Percentiles rank a stretch among this genome's conserved stretches.
These are phyloP conservation scores for Bufo bufo DNA, from an alignment of 2,113 vertebrate species.

Conservation along the genomic window DNA sequence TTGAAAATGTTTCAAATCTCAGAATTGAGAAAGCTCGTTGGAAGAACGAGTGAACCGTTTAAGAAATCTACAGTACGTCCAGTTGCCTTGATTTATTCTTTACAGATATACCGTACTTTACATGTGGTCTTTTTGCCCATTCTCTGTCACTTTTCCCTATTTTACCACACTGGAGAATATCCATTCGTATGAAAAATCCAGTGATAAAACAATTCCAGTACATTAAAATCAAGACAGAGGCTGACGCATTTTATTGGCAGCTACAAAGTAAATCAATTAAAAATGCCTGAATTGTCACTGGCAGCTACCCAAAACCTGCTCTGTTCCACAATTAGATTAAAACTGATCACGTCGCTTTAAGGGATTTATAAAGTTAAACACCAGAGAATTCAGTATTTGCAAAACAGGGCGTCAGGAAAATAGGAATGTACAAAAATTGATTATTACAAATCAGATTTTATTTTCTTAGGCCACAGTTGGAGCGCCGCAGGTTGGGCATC, in stretches of 20 bases:
- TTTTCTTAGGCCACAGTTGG: too few relatives aligned
- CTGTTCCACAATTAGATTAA: constrained; percentile 30
- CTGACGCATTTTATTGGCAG: constrained; percentile 36
- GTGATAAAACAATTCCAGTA: not conserved
- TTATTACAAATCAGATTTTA: not conserved
- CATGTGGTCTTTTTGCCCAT: not conserved
- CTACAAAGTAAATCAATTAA: constrained; percentile 39
- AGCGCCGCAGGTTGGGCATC: too few relatives aligned
- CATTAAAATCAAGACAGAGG: constrained; percentile 22
- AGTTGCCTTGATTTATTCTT: too few relatives aligned
- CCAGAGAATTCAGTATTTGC: not conserved
- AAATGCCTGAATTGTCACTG: constrained; percentile 7
- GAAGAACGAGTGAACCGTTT: too few relatives aligned
- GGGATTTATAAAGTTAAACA: constrained; percentile 11
- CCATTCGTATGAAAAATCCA: not conserved
- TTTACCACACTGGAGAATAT: not conserved
- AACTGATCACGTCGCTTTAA: constrained; percentile 43
- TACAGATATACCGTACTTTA: too few relatives aligned
- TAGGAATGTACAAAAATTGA: not conserved
- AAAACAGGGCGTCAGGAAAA: not conserved
- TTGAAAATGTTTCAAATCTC: too few relatives aligned
- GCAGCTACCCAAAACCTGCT: constrained; percentile 15
- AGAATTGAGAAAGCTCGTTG: too few relatives aligned
- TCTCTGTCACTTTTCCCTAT: not conserved
- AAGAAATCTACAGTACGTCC: too few relatives aligned